These are phyloP conservation scores for Augochlora pura DNA, from an alignment of 1,140 invertebrate species.

Conservation along the genomic window DNA sequence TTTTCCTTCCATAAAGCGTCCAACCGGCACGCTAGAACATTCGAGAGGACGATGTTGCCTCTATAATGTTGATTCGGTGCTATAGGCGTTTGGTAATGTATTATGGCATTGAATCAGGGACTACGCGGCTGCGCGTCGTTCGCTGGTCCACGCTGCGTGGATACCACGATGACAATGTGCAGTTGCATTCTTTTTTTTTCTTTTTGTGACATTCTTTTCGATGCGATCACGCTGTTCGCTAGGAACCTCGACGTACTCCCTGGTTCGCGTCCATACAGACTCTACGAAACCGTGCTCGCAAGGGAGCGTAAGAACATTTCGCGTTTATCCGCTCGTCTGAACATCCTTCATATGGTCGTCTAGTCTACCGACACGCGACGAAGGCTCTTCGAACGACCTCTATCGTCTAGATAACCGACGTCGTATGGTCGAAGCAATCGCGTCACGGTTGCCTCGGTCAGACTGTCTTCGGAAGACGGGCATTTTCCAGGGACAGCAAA, in stretches of 20 bases:
- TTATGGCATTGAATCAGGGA: slow-evolving; percentile 48
- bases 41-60: slow-evolving; percentile 14
- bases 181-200: background rate
- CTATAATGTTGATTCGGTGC: slow-evolving; percentile 43
- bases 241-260: background rate
- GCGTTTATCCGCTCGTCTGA: slow-evolving; percentile 14
- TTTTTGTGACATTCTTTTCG: background rate
- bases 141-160: background rate
- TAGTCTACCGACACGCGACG: background rate
- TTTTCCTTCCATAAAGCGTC: slow-evolving; percentile 18
- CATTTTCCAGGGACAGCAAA: slow-evolving; percentile 59
- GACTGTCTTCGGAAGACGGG: slow-evolving; percentile 7
- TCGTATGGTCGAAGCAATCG: slow-evolving; percentile 12
- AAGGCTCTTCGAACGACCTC: slow-evolving; percentile 1
- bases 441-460: background rate
- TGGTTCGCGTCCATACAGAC: background rate
- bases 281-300: too few species aligned
- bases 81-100: slow-evolving; percentile 62
- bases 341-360: background rate
- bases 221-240: background rate
- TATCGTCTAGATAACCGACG: slow-evolving; percentile 48
- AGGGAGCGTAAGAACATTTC: background rate
- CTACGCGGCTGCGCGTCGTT: background rate
- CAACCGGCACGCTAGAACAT: background rate
- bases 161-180: background rate